Percentiles rank a stretch among this genome's conserved stretches.
phyloP scores from a whole-genome alignment of 2,888 invertebrate species.

The Pimpla rufipes region DNA sequence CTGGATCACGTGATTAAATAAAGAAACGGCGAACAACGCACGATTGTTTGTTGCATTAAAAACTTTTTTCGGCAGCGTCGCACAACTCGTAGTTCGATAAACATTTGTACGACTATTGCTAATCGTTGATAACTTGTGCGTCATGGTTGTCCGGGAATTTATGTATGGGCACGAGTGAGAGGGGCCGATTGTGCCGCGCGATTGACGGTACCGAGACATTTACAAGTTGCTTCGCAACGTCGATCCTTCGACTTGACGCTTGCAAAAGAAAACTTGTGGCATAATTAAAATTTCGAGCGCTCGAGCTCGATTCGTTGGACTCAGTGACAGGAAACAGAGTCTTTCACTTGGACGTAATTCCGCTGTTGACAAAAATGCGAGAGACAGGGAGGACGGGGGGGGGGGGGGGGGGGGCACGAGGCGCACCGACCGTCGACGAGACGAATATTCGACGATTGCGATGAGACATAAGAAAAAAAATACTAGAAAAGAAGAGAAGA shows the following conservation, averaged over 20 bases:
- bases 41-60: constrained; percentile 1
- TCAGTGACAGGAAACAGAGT: neutral
- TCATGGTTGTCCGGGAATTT: constrained; percentile 74
- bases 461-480: constrained; percentile 15
- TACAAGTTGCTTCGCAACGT: constrained; percentile 3
- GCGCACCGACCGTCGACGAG: constrained; percentile 14
- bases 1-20: neutral
- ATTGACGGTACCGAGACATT: neutral
- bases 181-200: neutral
- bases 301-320: neutral
- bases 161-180: constrained; percentile 63
- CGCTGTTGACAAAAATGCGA: constrained; percentile 39
- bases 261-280: neutral
- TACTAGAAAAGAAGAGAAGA: neutral
- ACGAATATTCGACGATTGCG: constrained; percentile 29
- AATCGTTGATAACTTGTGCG: constrained; percentile 68
- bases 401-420: too few relatives aligned
- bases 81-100: constrained; percentile 67
- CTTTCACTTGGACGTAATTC: constrained; percentile 12
- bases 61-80: constrained; percentile 56
- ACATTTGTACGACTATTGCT: constrained; percentile 66
- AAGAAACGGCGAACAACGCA: neutral
- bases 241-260: constrained; percentile 15
- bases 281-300: neutral
- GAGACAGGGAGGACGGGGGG: neutral